A percentile compares a stretch with the other conserved stretches of the same genome.
Conservation (phyloP, 2,797 vertebrate genomes). For the Hippocampus kuda region DNA sequence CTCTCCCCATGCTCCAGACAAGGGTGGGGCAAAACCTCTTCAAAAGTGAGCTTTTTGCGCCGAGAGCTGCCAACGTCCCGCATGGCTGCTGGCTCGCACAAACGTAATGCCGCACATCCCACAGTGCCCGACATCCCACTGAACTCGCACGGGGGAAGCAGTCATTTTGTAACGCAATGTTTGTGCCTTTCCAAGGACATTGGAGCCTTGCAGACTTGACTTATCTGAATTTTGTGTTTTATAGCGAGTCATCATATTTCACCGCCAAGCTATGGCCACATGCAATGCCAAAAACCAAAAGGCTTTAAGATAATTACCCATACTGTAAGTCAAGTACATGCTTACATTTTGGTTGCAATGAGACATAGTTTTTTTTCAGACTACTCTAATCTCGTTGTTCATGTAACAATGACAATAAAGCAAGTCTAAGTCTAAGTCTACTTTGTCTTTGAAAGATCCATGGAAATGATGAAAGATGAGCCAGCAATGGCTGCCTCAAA, state of each 20-base stretch:
- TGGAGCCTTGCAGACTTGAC: not conserved
- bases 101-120: slow-evolving; percentile 41
- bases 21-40: slow-evolving; percentile 29
- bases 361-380: not conserved
- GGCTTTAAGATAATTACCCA: not conserved
- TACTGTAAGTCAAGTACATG: not conserved
- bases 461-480: not conserved
- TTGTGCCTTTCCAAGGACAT: not conserved
- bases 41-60: slow-evolving; percentile 32
- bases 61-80: slow-evolving; percentile 43
- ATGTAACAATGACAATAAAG: too few relatives aligned
- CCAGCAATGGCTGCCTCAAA: not conserved
- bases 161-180: not conserved
- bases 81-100: slow-evolving; percentile 45
- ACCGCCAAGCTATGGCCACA: not conserved
- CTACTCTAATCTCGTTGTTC: too few relatives aligned
- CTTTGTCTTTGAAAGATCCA: not conserved
- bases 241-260: not conserved
- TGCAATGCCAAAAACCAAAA: not conserved
- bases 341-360: not conserved
- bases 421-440: too few relatives aligned
- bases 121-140: slow-evolving; percentile 25
- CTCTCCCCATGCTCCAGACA: slow-evolving; percentile 44
- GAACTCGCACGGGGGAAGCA: not conserved
- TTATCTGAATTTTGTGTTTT: not conserved